Evolutionary conservation across 2,113 vertebrate species (phyloP).

Genomic region (Penelope pileata): DNA sequence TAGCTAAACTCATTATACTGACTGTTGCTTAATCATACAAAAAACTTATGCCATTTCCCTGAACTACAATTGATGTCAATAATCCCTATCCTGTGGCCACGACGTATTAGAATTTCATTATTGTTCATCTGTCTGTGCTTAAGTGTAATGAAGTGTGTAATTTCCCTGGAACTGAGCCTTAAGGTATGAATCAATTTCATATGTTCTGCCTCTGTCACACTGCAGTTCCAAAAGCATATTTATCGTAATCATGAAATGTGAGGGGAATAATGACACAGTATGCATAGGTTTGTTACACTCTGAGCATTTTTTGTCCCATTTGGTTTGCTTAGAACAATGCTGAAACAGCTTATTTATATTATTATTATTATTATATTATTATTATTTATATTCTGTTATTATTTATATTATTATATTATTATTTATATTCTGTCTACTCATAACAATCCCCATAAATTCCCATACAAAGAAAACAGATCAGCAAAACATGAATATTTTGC

Average conservation of each 20-base stretch:
- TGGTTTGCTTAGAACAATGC: not conserved
- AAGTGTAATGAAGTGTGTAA: slow-evolving; percentile 33
- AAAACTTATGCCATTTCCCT: not conserved
- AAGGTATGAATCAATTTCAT: slow-evolving; percentile 44
- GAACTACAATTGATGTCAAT: not conserved
- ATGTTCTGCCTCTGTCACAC: not conserved
- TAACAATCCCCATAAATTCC: too few relatives aligned
- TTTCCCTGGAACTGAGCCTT: slow-evolving; percentile 28
- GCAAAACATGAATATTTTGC: not conserved
- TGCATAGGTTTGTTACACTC: not conserved
- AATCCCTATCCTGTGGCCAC: not conserved
- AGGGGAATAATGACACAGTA: not conserved
- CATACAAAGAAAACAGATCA: not conserved
- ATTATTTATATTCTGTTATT: too few relatives aligned
- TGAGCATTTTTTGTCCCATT: not conserved
- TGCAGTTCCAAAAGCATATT: not conserved
- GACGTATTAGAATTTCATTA: slow-evolving; percentile 19
- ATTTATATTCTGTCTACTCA: not conserved
- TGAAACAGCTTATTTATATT: not conserved
- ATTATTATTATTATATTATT: too few relatives aligned
- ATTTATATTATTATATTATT: too few relatives aligned
- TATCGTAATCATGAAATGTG: not conserved
- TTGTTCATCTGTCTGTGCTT: not conserved
- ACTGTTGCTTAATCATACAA: not conserved
- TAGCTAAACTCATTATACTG: not conserved